Conservation (phyloP, 2,797 vertebrate genomes). For the Poecilia gillii region DNA sequence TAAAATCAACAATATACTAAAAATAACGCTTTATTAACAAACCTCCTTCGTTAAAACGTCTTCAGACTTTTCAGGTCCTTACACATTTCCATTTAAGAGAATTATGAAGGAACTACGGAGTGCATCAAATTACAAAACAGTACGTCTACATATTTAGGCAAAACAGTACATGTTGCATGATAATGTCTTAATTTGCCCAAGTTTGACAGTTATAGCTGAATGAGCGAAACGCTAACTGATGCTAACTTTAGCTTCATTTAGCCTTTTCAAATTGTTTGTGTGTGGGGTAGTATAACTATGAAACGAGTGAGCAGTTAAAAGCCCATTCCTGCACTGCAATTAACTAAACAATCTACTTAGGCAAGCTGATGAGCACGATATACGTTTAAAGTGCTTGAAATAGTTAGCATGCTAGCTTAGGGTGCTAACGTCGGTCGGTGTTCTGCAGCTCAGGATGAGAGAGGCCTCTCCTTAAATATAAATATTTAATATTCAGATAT, state of each 20-base stretch:
- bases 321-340: fast-evolving
- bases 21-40: not conserved
- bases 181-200: not conserved
- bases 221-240: not conserved
- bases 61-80: not conserved
- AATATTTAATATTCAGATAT: not conserved
- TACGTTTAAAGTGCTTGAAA: not conserved
- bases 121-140: not conserved
- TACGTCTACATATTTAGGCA: not conserved
- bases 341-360: not conserved
- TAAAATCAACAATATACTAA: not conserved
- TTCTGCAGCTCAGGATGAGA: constrained; percentile 5
- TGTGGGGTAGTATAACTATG: too few relatives aligned
- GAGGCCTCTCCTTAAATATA: constrained; percentile 43
- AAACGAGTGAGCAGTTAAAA: not conserved
- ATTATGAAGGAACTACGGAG: not conserved
- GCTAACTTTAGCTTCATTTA: constrained; percentile 3
- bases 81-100: not conserved
- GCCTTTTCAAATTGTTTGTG: not conserved
- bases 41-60: not conserved
- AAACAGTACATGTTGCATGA: not conserved
- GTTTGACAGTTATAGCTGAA: not conserved
- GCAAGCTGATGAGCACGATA: fast-evolving
- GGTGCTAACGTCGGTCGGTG: constrained; percentile 27
- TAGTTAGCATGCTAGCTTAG: constrained; percentile 35